Evolutionary conservation across 2,113 vertebrate genomes (phyloP), one percentile per base, ranked within the genome.

Genomic region (Chroicocephalus ridibundus): DNA sequence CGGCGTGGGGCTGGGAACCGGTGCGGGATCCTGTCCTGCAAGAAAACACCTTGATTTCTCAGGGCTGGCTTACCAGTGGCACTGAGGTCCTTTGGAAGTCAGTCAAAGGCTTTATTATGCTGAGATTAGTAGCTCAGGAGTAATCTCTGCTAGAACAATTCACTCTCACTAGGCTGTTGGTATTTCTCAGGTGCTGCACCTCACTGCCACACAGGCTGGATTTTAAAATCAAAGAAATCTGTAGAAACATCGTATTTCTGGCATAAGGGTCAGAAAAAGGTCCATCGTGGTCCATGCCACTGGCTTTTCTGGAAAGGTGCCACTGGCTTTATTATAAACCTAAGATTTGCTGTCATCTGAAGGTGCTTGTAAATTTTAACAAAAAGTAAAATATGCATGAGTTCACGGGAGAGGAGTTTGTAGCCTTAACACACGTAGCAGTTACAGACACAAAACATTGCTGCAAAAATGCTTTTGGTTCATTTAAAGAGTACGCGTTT

Each of bases 51-150:
- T 47, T 9, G 32, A 29, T 27, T 86, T 11, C 42, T 31, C 55
- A 7, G 46, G 16, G 47, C 75, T 92, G 77, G 44, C 68, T 66
- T n/a, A 13, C 0, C 22, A 55, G 57, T 54, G 77, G 51, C 51
- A 38, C 44, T 31, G 38, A 94, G 91, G 66, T 86, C 62, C 70
- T 88, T 62, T 80, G 51, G 93, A 96, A 94, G 80, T 36, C 83
- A 88, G 38, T 87, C 91, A 93, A 84, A 90, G 76, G 86, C 49
- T 74, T 86, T 64, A 65, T 85, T 84, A 74, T 22, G 61, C 82
- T 24, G 47, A 90, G 65, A 90, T 93, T 92, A 86, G 83, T 75
- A 88, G 79, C 71, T 94, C 79, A 31, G 22, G 49, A 91, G 49
- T 69, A 86, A 92, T 84, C 77, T 58, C 86, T 82, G 5, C 66